Percentiles rank a stretch among this genome's conserved stretches.
These are phyloP conservation scores for Manis crassicaudata DNA, from an alignment of 2,797 vertebrate genomes.

Conservation along the genomic window DNA sequence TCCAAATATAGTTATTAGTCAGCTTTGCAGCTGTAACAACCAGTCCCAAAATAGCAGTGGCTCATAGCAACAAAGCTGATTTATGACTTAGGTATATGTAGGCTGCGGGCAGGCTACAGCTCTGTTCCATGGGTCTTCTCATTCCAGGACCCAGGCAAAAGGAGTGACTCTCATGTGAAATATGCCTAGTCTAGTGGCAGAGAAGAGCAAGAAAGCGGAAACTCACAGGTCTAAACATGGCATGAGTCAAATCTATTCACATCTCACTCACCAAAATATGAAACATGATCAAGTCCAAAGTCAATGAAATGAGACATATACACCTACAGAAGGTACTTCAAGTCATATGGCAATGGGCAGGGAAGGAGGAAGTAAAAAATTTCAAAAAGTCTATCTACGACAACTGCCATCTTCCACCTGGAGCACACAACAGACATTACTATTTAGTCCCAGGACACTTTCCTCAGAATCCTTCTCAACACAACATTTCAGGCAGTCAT, in stretches of 20 bases:
- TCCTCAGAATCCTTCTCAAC: conserved; percentile 38
- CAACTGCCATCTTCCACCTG: not conserved
- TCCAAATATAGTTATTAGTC: not conserved
- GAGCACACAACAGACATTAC: not conserved
- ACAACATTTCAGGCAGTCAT: not conserved
- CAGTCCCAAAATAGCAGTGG: not conserved
- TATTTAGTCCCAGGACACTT: conserved; percentile 20
- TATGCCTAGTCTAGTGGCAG: not conserved
- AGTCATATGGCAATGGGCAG: not conserved
- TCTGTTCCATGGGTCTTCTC: not conserved
- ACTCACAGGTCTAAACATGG: not conserved
- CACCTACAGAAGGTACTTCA: not conserved
- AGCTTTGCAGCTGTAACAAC: not conserved
- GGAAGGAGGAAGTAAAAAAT: not conserved
- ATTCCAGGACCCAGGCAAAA: not conserved
- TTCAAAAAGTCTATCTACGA: not conserved
- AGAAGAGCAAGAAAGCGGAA: conserved; percentile 2
- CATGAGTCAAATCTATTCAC: conserved; percentile 16
- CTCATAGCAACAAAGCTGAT: not conserved
- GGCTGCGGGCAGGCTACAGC: not conserved
- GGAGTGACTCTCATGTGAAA: not conserved
- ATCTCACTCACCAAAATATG: not conserved
- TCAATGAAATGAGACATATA: not conserved
- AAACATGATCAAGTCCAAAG: conserved; percentile 15
- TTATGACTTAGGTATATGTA: not conserved